phyloP scores from a whole-genome alignment of 2,797 vertebrate genomes.

The Tragopan temminckii region DNA sequence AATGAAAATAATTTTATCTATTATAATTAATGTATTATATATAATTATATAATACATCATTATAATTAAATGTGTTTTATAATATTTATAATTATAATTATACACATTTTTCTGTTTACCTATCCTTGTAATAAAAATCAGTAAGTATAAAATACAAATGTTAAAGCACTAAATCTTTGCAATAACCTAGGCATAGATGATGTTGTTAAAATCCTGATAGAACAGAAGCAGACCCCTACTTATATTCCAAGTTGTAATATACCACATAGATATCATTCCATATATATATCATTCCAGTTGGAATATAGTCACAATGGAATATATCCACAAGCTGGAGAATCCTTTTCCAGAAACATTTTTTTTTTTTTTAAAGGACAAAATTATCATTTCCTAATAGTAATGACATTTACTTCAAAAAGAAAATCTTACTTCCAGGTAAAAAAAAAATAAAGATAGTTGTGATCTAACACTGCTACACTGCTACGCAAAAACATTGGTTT shows the following conservation, averaged over 20 bases:
- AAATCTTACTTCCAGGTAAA: neutral
- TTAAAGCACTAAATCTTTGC: neutral
- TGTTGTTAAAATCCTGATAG: neutral
- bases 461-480: too few relatives aligned
- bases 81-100: too few relatives aligned
- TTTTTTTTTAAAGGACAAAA: neutral
- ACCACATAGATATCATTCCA: too few relatives aligned
- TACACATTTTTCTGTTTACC: too few relatives aligned
- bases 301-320: neutral
- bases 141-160: neutral
- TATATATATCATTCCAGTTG: too few relatives aligned
- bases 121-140: neutral
- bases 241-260: neutral
- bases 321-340: neutral
- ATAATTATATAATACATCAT: too few relatives aligned
- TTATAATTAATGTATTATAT: too few relatives aligned
- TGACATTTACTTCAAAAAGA: neutral
- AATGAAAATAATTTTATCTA: too few relatives aligned
- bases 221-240: neutral
- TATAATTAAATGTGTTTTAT: too few relatives aligned
- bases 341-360: neutral
- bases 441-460: too few relatives aligned
- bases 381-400: neutral
- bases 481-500: neutral
- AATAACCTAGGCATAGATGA: neutral